Conservation (phyloP, 2,888 invertebrate species). For the Hyposoter didymator region DNA sequence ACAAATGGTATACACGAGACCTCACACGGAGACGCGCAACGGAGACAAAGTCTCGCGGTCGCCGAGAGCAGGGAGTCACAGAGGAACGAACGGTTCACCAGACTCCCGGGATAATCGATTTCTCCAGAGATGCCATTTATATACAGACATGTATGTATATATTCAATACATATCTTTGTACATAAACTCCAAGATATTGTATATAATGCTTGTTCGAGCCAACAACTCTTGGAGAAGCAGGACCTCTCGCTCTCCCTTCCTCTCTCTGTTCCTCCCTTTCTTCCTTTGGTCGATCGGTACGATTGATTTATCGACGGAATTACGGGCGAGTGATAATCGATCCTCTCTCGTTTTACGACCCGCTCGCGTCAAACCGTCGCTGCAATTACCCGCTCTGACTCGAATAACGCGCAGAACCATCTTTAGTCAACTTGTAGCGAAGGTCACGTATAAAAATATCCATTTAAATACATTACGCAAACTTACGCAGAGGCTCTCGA, state of each 20-base stretch:
- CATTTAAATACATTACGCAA: not conserved
- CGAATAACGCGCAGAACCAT: conserved; percentile 43
- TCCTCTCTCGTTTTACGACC: conserved; percentile 70
- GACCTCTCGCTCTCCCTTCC: conserved; percentile 5
- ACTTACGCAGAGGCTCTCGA: too few species aligned
- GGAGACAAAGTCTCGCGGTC: conserved; percentile 58
- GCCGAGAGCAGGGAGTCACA: conserved; percentile 41
- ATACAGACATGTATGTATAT: conserved; percentile 18
- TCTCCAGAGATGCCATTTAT: conserved; percentile 46
- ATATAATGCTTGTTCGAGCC: conserved; percentile 33
- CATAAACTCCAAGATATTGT: conserved; percentile 12
- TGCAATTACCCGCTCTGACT: conserved; percentile 67
- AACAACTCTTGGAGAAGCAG: conserved; percentile 51
- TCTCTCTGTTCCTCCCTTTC: not conserved
- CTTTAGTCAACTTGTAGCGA: conserved; percentile 44
- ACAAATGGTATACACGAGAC: conserved; percentile 52
- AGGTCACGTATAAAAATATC: not conserved
- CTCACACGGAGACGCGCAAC: conserved; percentile 60
- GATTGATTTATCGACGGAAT: conserved; percentile 72
- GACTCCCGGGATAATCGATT: conserved; percentile 64
- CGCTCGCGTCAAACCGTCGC: conserved; percentile 65
- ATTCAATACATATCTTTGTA: conserved; percentile 14
- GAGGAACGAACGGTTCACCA: conserved; percentile 56
- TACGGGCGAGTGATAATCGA: conserved; percentile 72
- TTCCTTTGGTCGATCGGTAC: conserved; percentile 52